Evolutionary conservation across 2,113 vertebrate species (phyloP), one percentile per base, ranked within the genome.

Genomic region (Dolichotis patagonum): DNA sequence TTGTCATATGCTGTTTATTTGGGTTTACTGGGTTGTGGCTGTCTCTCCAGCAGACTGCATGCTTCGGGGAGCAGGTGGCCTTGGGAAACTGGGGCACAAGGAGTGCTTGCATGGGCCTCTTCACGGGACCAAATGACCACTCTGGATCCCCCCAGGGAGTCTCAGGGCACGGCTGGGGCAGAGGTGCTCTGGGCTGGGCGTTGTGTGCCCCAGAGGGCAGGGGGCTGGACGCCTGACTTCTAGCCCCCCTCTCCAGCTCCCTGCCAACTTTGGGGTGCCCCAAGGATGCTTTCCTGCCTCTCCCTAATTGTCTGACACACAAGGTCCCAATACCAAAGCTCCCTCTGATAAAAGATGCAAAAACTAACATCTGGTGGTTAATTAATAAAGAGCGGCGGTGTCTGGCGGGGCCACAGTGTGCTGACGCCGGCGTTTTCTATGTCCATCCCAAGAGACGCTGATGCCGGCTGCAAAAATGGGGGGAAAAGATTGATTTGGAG

Each of bases 361-460:
- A 77, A 97, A 85, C 88, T 92, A 97, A 98, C 97, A 98, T 97
- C 96, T 98, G 98, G 96, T 13, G 28, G 95, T 96, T 98, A 97
- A 98, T 98, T 98, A 97, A 97, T 98, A 97, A 97, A 95, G 96
- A 98, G 92, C 96, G 77, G 49, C 17, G 0, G 91, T 93, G 95
- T 93, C 94, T 97, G 96, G 95, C 91, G 75, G 93, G 95, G 96
- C 89, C 73, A 4, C 32, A 11, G 77, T 28, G 58, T 97, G 97
- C 97, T 97, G 97, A 98, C 24, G 56, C 58, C 12, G 94, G 87
- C 95, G 22, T 88, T 96, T 98, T 95, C 91, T 88, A 26, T 0
- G 0, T 94, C 94, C 7, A 10, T 95, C 95, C 97, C 84, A 35
- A 49, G 98, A 97, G 97, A 97, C 86, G 97, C 96, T 97, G 98